Conservation (phyloP, 2,888 invertebrate genomes). For the Napeogenes inachia region DNA sequence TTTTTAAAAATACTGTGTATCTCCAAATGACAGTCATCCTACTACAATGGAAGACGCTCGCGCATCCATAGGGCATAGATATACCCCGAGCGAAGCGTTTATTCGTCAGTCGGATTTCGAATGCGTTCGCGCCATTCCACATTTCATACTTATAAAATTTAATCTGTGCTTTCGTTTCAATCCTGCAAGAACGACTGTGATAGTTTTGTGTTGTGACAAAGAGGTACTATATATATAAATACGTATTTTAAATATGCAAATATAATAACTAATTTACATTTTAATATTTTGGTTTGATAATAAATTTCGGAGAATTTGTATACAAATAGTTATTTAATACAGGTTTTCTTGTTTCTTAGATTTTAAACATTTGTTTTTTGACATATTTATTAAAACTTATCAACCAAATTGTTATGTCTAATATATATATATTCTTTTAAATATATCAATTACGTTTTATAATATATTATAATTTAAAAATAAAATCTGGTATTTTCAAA, state of each 20-base stretch:
- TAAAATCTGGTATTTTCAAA: too few species aligned
- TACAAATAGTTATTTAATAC: background rate
- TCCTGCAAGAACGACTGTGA: slow-evolving; percentile 20
- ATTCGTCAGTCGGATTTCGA: slow-evolving; percentile 41
- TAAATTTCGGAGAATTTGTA: slow-evolving; percentile 1
- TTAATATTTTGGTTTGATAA: background rate
- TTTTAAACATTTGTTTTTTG: background rate
- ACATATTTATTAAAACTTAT: too few species aligned
- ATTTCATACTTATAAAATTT: slow-evolving; percentile 13
- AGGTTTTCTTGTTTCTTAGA: background rate
- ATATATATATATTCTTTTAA: too few species aligned
- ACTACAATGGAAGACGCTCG: slow-evolving; percentile 31
- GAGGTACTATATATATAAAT: background rate
- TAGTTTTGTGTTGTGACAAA: slow-evolving; percentile 17
- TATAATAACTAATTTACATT: slow-evolving; percentile 1
- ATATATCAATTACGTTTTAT: too few species aligned
- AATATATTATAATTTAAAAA: too few species aligned
- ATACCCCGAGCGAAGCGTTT: slow-evolving; percentile 35
- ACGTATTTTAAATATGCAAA: background rate
- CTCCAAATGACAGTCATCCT: slow-evolving; percentile 34
- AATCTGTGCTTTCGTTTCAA: slow-evolving; percentile 10
- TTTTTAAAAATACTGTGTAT: background rate
- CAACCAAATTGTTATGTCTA: too few species aligned
- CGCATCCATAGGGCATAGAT: slow-evolving; percentile 32
- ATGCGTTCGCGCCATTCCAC: slow-evolving; percentile 29